A percentile compares a stretch with the other conserved stretches of the same genome.
These are phyloP conservation scores for Bostrychus sinensis DNA, from an alignment of 2,113 vertebrate species.

Conservation along the genomic window DNA sequence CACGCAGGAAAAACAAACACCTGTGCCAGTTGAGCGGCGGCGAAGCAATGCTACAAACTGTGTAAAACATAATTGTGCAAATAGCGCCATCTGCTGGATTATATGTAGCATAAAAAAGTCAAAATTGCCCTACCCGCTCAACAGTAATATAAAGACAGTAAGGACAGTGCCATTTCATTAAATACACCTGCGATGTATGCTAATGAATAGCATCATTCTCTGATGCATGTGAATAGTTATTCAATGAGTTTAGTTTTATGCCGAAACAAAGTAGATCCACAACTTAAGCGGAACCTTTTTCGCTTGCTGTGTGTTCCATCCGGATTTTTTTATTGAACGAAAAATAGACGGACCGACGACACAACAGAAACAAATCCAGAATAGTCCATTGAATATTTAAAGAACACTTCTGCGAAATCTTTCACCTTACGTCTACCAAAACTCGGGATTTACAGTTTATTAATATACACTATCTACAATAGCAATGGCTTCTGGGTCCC, in stretches of 20 bases:
- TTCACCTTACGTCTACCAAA: neutral
- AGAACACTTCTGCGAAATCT: neutral
- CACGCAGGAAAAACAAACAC: neutral
- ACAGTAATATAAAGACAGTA: no score
- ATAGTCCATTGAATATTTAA: neutral
- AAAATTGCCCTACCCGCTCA: no score
- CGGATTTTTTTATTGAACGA: slow-evolving; percentile 57
- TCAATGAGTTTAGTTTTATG: no score
- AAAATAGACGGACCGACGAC: slow-evolving; percentile 66
- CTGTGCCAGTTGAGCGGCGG: no score
- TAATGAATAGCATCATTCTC: no score
- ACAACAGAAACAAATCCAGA: slow-evolving; percentile 63
- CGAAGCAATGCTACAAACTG: neutral
- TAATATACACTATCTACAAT: slow-evolving; percentile 23
- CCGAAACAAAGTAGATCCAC: neutral
- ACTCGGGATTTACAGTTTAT: neutral
- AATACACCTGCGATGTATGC: neutral
- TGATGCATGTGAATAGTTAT: no score
- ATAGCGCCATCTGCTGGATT: slow-evolving; percentile 57
- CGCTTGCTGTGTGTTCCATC: neutral
- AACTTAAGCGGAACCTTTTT: slow-evolving; percentile 46
- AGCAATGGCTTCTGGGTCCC: slow-evolving; percentile 82
- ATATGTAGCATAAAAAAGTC: no score
- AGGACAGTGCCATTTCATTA: no score
- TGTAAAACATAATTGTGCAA: neutral